Base-by-base conservation (phyloP, 2,797 vertebrate species). In the Hapalemur alaotrensis region DNA sequence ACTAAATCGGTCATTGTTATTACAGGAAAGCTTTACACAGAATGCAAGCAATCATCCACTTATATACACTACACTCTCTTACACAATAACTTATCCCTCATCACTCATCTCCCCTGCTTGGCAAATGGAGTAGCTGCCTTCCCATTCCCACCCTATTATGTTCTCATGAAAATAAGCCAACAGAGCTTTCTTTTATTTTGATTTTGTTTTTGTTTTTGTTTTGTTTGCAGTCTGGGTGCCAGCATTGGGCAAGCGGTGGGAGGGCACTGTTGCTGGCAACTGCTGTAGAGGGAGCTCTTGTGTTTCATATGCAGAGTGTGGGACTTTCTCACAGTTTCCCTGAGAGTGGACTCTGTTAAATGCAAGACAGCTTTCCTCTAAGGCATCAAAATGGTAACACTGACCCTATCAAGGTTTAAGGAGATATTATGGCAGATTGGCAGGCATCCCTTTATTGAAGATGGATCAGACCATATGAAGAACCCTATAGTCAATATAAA, bases 161-260 rank as follows among this genome's bases (percentile, higher is more conserved):
- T 69, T 35, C 59, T 83, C n/a, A 5, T 12, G 85, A 69, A 76
- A 96, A 72, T 69, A 84, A 86, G 76, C 81, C 73, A 59, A 18
- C 32, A 32, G 59, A 43, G 32, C 57, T 96, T 95, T 70, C 50
- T 97, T 92, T 81, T 38, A 79, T 93, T 91, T 92, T 93, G 59
- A 79, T 93, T 91, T 92, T 93, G 59, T 86, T 91, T 84, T 67
- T 91, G 23, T 86, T 93, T 89, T 78, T 89, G 15, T 92, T 96
- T 89, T 82, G 65, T 88, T 17, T 50, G 15, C 30, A 2, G 2
- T 50, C 52, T 80, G 79, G 54, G 38, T 80, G 30, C n/a, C 54
- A 57, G 75, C 32, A 10, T 1, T 52, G 28, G 52, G 20, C 35
- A 11, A 18, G 75, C 0, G 0, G 13, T 43, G 43, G 48, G 48